Conservation (phyloP, 2,113 vertebrate species). For the Otis tarda region DNA sequence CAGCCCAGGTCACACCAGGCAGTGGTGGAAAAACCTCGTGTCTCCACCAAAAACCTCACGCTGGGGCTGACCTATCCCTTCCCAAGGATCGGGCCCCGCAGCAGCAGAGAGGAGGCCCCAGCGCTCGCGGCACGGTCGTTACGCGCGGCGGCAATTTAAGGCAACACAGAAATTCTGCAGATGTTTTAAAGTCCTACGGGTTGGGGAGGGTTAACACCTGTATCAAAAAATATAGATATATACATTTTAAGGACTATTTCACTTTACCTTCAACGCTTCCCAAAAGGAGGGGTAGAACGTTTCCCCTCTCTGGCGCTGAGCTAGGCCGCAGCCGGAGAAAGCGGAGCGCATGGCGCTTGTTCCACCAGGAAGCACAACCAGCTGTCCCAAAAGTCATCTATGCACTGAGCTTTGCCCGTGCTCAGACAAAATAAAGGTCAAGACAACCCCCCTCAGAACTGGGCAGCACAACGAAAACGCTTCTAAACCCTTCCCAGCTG, state of each 20-base stretch:
- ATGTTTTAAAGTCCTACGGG: background rate
- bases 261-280: background rate
- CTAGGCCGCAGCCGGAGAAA: background rate
- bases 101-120: background rate
- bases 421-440: background rate
- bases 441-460: background rate
- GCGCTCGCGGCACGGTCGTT: background rate
- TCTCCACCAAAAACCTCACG: fast-evolving
- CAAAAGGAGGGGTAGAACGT: background rate
- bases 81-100: background rate
- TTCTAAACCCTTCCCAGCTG: background rate
- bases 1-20: background rate
- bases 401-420: fast-evolving
- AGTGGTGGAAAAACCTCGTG: background rate
- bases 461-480: fast-evolving
- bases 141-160: background rate
- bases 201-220: background rate
- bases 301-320: background rate
- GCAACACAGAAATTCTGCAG: background rate
- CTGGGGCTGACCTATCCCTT: background rate
- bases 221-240: background rate
- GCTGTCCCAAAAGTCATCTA: background rate
- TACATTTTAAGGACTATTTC: background rate
- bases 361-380: background rate
- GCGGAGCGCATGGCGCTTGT: background rate